A percentile compares a stretch with the other conserved stretches of the same genome.
Conservation (phyloP, 1,140 invertebrate species). For the Leptoteleia sp. region DNA sequence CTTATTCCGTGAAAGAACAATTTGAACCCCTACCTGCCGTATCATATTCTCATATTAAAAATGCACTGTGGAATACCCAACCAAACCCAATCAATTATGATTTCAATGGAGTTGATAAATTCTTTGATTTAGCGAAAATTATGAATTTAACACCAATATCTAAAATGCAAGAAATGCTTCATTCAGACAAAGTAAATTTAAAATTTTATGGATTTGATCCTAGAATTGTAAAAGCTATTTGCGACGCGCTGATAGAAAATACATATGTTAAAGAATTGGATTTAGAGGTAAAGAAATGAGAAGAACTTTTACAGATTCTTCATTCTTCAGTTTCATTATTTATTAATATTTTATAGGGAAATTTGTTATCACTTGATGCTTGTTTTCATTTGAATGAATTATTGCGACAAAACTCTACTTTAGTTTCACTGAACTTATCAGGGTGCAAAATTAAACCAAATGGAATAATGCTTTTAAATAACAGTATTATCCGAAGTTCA, state of each 20-base stretch:
- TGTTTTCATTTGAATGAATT: constrained; percentile 79
- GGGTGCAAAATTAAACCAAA: constrained; percentile 77
- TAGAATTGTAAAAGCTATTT: constrained; percentile 74
- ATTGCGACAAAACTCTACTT: constrained; percentile 70
- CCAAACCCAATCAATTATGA: constrained; percentile 50
- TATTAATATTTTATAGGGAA: constrained; percentile 65
- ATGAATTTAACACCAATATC: constrained; percentile 67
- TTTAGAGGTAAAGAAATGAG: constrained; percentile 70
- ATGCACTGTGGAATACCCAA: constrained; percentile 68
- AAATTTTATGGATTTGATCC: constrained; percentile 78
- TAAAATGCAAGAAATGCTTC: constrained; percentile 67
- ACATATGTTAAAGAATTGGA: constrained; percentile 74
- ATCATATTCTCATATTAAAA: constrained; percentile 66
- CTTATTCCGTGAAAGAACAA: constrained; percentile 56
- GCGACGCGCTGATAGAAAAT: constrained; percentile 75
- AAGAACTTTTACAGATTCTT: too few relatives aligned
- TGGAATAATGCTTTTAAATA: constrained; percentile 72
- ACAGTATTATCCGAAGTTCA: constrained; percentile 68
- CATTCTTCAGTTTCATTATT: constrained; percentile 3
- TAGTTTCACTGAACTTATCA: constrained; percentile 75
- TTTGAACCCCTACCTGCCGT: constrained; percentile 47
- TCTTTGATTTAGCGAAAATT: constrained; percentile 61
- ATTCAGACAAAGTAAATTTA: constrained; percentile 70
- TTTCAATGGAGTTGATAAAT: constrained; percentile 70
- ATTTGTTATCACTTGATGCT: constrained; percentile 75